These are phyloP conservation scores for Bellardia pandia DNA, from an alignment of 2,888 invertebrate genomes.

Conservation along the genomic window DNA sequence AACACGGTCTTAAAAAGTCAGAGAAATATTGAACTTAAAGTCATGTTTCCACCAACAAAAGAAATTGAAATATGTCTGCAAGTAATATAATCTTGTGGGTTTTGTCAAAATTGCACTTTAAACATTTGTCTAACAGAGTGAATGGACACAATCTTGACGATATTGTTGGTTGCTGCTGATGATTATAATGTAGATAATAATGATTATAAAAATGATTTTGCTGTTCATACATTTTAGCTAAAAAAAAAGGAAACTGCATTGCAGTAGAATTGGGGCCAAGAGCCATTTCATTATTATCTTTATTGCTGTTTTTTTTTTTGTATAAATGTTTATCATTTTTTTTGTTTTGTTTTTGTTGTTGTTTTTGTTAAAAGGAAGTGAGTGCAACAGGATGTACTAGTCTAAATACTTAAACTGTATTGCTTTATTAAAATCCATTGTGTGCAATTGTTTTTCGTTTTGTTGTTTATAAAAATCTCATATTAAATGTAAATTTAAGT, in stretches of 20 bases:
- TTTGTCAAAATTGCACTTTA: conserved; percentile 20
- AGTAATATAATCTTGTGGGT: not conserved
- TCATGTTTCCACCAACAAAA: conserved; percentile 15
- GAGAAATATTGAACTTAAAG: conserved; percentile 55
- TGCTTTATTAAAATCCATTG: conserved; percentile 47
- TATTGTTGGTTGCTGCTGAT: not conserved
- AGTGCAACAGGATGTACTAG: conserved; percentile 47
- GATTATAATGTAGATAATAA: conserved; percentile 6
- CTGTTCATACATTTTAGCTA: conserved; percentile 7
- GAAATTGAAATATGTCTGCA: not conserved
- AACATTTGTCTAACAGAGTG: conserved; percentile 41
- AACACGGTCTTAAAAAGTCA: conserved; percentile 39
- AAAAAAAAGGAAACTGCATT: conserved; percentile 54
- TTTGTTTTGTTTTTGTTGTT: not conserved
- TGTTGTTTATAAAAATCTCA: conserved; percentile 8
- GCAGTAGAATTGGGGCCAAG: conserved; percentile 70
- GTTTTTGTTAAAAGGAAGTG: conserved; percentile 2
- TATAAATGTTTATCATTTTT: not conserved
- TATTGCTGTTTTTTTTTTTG: not conserved
- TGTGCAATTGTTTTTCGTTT: not conserved
- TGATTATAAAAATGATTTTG: conserved; percentile 14
- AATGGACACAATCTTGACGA: conserved; percentile 24
- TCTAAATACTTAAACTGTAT: conserved; percentile 25
- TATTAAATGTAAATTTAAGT: conserved; percentile 59
- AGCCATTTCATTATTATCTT: conserved; percentile 61